phyloP scores from a whole-genome alignment of 2,888 invertebrate genomes.

The Stramonita haemastoma region DNA sequence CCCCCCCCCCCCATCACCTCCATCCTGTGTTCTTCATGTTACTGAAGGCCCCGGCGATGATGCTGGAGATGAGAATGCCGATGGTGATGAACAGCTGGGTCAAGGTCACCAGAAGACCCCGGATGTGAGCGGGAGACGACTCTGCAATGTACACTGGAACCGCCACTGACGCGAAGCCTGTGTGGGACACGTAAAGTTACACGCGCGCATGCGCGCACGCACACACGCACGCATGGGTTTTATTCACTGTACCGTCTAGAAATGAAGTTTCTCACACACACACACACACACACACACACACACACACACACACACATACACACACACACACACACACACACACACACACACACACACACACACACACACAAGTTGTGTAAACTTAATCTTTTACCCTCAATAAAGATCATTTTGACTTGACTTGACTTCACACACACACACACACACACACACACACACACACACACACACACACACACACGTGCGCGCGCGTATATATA shows the following conservation, averaged over 20 bases:
- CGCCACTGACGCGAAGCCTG: slow-evolving; percentile 67
- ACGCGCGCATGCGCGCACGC: too few relatives aligned
- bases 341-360: not conserved
- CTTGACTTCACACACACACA: too few relatives aligned
- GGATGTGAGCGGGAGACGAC: slow-evolving; percentile 76
- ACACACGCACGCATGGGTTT: too few relatives aligned
- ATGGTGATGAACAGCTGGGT: slow-evolving; percentile 79
- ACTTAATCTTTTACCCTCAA: too few relatives aligned
- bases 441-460: too few relatives aligned
- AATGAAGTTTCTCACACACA: not conserved
- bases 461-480: too few relatives aligned
- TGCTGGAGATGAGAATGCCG: slow-evolving; percentile 78
- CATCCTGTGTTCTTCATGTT: slow-evolving; percentile 78
- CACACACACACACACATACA: not conserved
- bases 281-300: not conserved
- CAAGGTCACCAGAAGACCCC: slow-evolving; percentile 79
- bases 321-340: not conserved
- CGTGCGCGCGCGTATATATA: too few relatives aligned
- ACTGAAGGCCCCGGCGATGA: slow-evolving; percentile 78
- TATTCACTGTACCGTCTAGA: too few relatives aligned
- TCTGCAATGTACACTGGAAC: slow-evolving; percentile 81
- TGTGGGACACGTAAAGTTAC: not conserved
- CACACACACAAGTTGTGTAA: not conserved
- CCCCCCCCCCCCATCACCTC: slow-evolving; percentile 73
- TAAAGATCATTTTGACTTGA: too few relatives aligned